Evolutionary conservation across 2,888 invertebrate species (phyloP).

Genomic region (Drosophila peninsularis): DNA sequence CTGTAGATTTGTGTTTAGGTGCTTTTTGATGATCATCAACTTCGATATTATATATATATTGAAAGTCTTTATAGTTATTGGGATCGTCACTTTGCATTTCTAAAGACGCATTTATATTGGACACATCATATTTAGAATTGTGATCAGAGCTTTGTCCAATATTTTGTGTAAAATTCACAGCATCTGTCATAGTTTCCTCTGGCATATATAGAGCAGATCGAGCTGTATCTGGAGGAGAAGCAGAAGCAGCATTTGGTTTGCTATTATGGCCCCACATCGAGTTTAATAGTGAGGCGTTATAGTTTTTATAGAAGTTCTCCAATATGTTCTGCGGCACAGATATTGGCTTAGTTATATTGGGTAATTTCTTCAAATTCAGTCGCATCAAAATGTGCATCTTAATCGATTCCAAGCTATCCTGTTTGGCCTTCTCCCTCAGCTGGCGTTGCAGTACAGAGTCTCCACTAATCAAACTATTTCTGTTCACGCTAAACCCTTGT

Average conservation of each 20-base stretch:
- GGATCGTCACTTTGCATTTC: slow-evolving; percentile 76
- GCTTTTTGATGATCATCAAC: slow-evolving; percentile 13
- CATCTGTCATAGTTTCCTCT: slow-evolving; percentile 4
- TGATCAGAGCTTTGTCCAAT: not conserved
- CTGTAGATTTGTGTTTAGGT: not conserved
- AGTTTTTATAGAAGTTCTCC: slow-evolving; percentile 84
- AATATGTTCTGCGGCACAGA: slow-evolving; percentile 87
- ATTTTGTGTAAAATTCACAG: not conserved
- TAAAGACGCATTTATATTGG: slow-evolving; percentile 26
- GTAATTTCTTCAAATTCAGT: slow-evolving; percentile 87
- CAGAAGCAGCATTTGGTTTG: not conserved
- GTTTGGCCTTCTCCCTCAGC: slow-evolving; percentile 86
- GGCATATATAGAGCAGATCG: slow-evolving; percentile 19
- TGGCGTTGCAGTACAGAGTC: slow-evolving; percentile 79
- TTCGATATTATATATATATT: slow-evolving; percentile 29
- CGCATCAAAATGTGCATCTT: slow-evolving; percentile 88
- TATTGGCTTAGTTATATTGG: slow-evolving; percentile 88
- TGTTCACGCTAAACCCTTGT: slow-evolving; percentile 49
- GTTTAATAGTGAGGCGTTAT: slow-evolving; percentile 53
- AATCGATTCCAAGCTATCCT: slow-evolving; percentile 87
- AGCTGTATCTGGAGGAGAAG: not conserved
- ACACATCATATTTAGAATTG: not conserved
- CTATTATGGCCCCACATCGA: slow-evolving; percentile 25
- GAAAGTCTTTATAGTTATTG: slow-evolving; percentile 37
- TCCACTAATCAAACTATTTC: slow-evolving; percentile 67